Evolutionary conservation across 2,797 vertebrate genomes (phyloP), one percentile per base, ranked within the genome.

Genomic region (Sternarchorhynchus goeldii): DNA sequence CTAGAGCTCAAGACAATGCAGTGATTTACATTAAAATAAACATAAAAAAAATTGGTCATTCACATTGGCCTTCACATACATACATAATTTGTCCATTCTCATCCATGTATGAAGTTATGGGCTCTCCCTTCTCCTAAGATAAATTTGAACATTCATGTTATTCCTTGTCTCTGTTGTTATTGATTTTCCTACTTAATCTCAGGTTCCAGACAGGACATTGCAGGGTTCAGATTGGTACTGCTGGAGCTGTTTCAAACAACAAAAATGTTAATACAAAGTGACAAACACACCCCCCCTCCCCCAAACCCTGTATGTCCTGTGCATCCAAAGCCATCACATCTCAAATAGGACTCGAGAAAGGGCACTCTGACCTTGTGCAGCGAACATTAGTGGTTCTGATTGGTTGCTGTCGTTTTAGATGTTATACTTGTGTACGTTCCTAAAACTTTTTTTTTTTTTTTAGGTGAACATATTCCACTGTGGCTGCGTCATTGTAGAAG

Each of bases 401-500:
- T 50, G 45, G 45, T 12, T 50, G 45, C 45, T 50, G 5, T 74
- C 20, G 20, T 3, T 34, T 63, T 32, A 7, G 12, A 39, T 53
- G 17, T 69, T 29, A 20, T 2, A 17, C 41, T 17, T 69, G 21
- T 45, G 25, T 68, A 45, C 8, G 18, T 68, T 0, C 25, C 20
- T 59, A 12, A 36, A 58, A n/a, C 50, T 21, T 21, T 31, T 25
- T 58, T 74, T 31, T 39, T 60, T 60, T 17, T 29, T 2, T 39
- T 60, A 99, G 98, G 96, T 98, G 84, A 99, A 99, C 92, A 98
- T 99, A 91, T 99, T 99, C 90, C 97, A 99, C 81, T 97, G 97
- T 89, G 98, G 98, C 63, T 99, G 98, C 88, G 97, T 99, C 76
- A 94, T 99, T 88, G 95, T 97, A 57, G 97, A 99, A 90, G 95